Base-by-base conservation (phyloP, 1,140 invertebrate species). In the Meloidogyne floridensis region DNA sequence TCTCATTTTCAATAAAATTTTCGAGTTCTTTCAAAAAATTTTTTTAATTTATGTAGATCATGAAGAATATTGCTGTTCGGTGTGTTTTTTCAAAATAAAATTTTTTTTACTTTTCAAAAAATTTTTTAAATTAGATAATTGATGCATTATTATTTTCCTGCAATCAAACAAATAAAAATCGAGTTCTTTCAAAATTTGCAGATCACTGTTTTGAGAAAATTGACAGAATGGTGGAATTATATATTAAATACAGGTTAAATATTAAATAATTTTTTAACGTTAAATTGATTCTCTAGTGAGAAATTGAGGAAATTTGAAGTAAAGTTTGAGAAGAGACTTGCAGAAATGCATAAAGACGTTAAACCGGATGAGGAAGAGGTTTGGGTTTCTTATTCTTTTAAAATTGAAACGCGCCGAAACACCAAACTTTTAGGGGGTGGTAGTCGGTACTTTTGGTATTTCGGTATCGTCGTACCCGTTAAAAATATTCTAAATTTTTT, bases 121-220 rank as follows among this genome's bases (percentile, higher is more conserved):
- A 56, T 72, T 77, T 69, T 53, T 56, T 54, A 75, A 20, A 18
- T 59, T 96, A 96, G 0, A 96, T 99, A 75, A 95, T 99, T 88
- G 93, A 95, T 0, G 94, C 95, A 73, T 94, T 99, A 93, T 91
- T 99, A 75, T 93, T 94, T 80, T 96, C 97, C 89, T 97, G 95
- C 90, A 94, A 94, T 88, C 94, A 95, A 9, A 93, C 94, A 53
- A 96, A 98, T 84, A 91, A 95, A 56, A 94, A 96, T 88, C 92
- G 98, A 77, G 91, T 99, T 51, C 90, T 99, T 9, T 94, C 94
- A 85, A 99, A 99, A 92, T 99, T 99, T 90, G 95, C 94, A 0
- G 98, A 99, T 92, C 98, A 98, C 90, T 96, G 99, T 91, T 94
- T 96, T 87, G 98, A 99, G 91, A 99, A 99, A 92, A 95, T 98